Evolutionary conservation across 2,113 vertebrate genomes (phyloP), one percentile per base, ranked within the genome.

Genomic region (Zosterops lateralis): DNA sequence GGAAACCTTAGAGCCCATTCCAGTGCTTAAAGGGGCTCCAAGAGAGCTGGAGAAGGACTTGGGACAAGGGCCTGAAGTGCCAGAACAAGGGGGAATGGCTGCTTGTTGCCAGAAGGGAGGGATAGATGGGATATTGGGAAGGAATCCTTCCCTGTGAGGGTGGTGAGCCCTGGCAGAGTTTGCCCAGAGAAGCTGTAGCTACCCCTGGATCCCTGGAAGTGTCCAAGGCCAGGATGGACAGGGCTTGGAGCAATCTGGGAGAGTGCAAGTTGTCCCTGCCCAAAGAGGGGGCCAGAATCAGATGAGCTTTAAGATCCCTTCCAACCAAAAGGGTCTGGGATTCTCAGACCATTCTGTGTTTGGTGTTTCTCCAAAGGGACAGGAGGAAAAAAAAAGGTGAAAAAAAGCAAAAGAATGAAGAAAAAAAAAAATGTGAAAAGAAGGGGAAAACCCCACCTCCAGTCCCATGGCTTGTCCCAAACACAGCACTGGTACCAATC

Each of bases 401-500:
- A 56, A 40, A 25, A 4, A 40, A 22, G 26, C 38, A 50, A 32
- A 47, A 82, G 6, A 61, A 51, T 70, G 6, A 50, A 50, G 11
- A 58, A 31, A 32, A 45, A 54, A 6, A 29, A 38, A 71, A 61
- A 58, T 2, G 10, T 32, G 19, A 38, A 51, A 74, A 73, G 10
- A 19, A 60, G 31, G 11, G 0, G 3, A 25, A 66, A 50, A 47
- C 6, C 0, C 11, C 17, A 57, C 7, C 2, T 31, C 15, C 18
- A 9, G 2, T 34, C 10, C 1, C 44, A 5, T 1, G 2, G 36
- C 18, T 25, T 14, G 54, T 57, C 54, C 31, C 84, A 38, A 67
- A 38, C 82, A 60, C 78, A 58, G 62, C 31, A 2, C 83, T 14
- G 64, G 65, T 51, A 74, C 51, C 70, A 32, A 58, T 21, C 62